Evolutionary conservation across 1,140 invertebrate species (phyloP).

Genomic region (Calycopis cecrops): DNA sequence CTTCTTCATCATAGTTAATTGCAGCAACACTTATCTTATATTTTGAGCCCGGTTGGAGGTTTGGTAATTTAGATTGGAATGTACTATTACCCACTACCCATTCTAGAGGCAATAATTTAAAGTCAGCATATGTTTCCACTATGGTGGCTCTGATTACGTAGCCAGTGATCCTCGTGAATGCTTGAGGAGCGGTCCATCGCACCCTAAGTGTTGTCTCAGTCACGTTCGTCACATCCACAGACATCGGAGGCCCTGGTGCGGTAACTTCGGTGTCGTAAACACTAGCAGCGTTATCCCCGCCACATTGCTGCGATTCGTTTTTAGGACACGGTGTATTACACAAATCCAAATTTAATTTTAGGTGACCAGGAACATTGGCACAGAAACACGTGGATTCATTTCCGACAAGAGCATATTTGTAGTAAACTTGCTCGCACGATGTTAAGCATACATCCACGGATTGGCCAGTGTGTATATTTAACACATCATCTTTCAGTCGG

Average conservation of each 20-base stretch:
- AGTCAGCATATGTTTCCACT: constrained; percentile 65
- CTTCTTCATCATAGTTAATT: constrained; percentile 77
- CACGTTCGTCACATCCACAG: constrained; percentile 61
- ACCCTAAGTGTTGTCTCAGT: constrained; percentile 73
- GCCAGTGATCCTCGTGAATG: constrained; percentile 57
- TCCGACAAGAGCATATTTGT: constrained; percentile 60
- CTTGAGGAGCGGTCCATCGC: constrained; percentile 65
- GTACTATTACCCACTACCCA: constrained; percentile 73
- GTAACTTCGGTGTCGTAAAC: constrained; percentile 73
- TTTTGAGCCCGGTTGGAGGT: constrained; percentile 82
- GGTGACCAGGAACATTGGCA: constrained; percentile 51
- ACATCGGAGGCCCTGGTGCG: constrained; percentile 63
- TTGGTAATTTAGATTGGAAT: constrained; percentile 72
- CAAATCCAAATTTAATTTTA: constrained; percentile 40
- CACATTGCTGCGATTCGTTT: constrained; percentile 74
- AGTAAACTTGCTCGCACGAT: constrained; percentile 65
- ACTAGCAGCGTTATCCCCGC: constrained; percentile 70
- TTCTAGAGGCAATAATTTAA: constrained; percentile 45
- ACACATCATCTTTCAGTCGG: constrained; percentile 42
- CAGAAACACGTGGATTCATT: constrained; percentile 68
- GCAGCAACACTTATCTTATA: constrained; percentile 84
- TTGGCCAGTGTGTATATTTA: constrained; percentile 63
- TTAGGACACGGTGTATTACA: constrained; percentile 71
- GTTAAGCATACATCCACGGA: constrained; percentile 63
- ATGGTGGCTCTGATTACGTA: constrained; percentile 70